Conservation (phyloP, 2,888 invertebrate species). For the Lasioglossum malachurum region DNA sequence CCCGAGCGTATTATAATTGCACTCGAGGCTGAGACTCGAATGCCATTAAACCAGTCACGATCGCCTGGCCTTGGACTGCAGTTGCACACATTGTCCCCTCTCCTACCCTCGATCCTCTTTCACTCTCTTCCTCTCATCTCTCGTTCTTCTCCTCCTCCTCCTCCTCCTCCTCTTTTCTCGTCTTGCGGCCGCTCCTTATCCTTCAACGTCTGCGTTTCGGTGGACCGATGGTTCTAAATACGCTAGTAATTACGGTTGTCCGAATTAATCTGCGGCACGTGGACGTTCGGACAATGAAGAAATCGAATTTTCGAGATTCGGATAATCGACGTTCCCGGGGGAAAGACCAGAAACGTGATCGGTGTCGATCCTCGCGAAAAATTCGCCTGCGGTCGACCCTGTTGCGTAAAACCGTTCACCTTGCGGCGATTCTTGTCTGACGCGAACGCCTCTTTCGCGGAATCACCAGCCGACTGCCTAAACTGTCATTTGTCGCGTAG, state of each 20-base stretch:
- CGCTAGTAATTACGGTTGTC: background rate
- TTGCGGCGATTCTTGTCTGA: conserved; percentile 20
- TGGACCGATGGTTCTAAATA: background rate
- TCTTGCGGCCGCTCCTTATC: conserved; percentile 13
- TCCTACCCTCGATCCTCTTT: conserved; percentile 61
- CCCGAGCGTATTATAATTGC: conserved; percentile 79
- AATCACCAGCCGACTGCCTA: background rate
- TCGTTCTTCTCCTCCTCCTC: conserved; percentile 4
- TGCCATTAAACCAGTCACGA: conserved; percentile 82
- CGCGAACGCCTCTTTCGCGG: background rate
- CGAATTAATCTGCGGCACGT: no score
- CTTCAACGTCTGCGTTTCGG: conserved; percentile 36
- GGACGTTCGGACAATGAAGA: background rate
- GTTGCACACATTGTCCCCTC: conserved; percentile 78
- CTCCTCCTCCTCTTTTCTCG: background rate
- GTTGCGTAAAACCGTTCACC: conserved; percentile 44
- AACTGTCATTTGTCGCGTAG: background rate
- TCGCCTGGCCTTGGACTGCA: conserved; percentile 81
- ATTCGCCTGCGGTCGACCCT: conserved; percentile 24
- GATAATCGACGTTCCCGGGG: background rate
- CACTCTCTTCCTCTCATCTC: conserved; percentile 26
- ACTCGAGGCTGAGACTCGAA: conserved; percentile 75
- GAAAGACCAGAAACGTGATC: background rate
- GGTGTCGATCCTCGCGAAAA: conserved; percentile 23
- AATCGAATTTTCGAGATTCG: background rate